Base-by-base conservation (phyloP, 1,140 invertebrate genomes). In the Oreohelix idahoensis region DNA sequence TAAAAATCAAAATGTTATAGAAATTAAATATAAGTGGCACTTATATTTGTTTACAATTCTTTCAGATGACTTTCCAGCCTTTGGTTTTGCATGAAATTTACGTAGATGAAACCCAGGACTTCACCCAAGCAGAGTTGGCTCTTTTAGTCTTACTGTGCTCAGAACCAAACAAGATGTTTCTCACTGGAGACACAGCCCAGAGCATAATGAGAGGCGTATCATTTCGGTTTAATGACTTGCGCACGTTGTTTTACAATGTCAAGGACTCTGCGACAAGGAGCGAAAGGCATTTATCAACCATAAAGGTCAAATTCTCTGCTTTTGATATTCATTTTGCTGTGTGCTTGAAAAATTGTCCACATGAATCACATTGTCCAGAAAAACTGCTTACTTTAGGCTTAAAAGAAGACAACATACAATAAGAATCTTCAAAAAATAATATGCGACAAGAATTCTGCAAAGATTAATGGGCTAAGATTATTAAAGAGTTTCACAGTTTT, bases 131-230 rank as follows among this genome's bases (percentile, higher is more conserved):
- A 26, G 91, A 92, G 51, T 84, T 92, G 29, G 89, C 87, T 79
- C 84, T 92, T 15, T 83, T 92, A n/a, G 87, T 92, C 10, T 80
- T 86, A 45, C 79, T 91, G 32, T 89, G 88, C 69, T 86, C 90
- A 63, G 86, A 89, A 58, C 91, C 91, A 39, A 92, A 92, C 80
- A 80, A 89, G 20, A 91, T 91, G 88, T 92, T 92, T 81, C 85
- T 92, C 49, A 92, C 91, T 8, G 91, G 91, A 17, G 91, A 92
- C 83, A 92, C 91, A 39, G 91, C 91, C 0, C 91, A 92, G 85
- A 90, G 89, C 80, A 92, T 92, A 63, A 92, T 92, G 91, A 81
- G 90, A 29, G 91, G 91, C 32, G 88, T 92, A 8, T 85, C 91
- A 0, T 92, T 92, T 85, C 83, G 91, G 35, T 92, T 92, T 82